Evolutionary conservation across 2,797 vertebrate genomes (phyloP).

Genomic region (Galagoides demidoff): DNA sequence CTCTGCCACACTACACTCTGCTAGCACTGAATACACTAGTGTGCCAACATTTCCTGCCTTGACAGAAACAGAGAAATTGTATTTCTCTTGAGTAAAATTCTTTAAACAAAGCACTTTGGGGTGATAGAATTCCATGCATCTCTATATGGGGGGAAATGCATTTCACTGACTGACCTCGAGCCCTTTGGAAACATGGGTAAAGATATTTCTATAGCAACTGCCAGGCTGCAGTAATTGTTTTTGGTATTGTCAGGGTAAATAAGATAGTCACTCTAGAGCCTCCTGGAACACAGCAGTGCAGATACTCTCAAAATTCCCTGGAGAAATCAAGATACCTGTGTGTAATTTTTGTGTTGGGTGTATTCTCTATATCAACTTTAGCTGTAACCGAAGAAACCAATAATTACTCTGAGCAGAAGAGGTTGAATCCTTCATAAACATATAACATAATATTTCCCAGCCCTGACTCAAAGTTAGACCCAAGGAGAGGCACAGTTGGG

Average conservation of each 20-base stretch:
- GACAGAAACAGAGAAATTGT: neutral
- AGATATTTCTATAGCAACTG: neutral
- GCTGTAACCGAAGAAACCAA: neutral
- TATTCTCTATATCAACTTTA: neutral
- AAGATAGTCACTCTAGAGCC: neutral
- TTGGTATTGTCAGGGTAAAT: neutral
- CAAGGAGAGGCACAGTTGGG: neutral
- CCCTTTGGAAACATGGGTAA: neutral
- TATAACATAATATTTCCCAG: neutral
- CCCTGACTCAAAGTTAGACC: neutral
- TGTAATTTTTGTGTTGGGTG: neutral
- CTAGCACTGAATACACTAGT: neutral
- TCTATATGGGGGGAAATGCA: neutral
- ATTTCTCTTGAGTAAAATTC: neutral
- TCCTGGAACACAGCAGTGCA: constrained; percentile 22
- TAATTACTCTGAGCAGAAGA: constrained; percentile 25
- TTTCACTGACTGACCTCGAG: constrained; percentile 6
- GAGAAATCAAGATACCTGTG: neutral
- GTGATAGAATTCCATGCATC: neutral
- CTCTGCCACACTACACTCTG: too few species aligned
- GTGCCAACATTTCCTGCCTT: neutral
- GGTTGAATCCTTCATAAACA: neutral
- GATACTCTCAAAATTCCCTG: constrained; percentile 36
- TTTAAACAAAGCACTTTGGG: neutral
- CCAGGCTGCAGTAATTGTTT: neutral